Evolutionary conservation across 2,888 invertebrate genomes (phyloP), one percentile per base, ranked within the genome.

Genomic region (Xestia c-nigrum): DNA sequence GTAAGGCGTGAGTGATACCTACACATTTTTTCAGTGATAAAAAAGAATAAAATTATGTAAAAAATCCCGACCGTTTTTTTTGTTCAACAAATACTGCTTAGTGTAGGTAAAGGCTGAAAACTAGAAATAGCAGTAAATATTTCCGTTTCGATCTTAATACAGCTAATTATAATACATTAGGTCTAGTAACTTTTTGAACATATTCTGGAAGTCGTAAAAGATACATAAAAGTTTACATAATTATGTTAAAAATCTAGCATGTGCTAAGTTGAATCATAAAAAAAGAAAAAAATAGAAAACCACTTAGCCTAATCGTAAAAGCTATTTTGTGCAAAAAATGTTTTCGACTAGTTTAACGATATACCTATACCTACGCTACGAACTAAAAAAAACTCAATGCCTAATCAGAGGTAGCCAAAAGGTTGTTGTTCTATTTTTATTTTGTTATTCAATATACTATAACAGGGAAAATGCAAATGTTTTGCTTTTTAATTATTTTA

Each of bases 221-320:
- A 55, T 0, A 24, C 1, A 55, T 0, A 31, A 5, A 40, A 5
- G 24, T 61, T 1, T 10, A 19, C 14, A n/a, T 52, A 46, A 55
- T 59, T 24, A 6, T n/a, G 19, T 38, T 65, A n/a, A 70, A 47
- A 46, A 6, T 5, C 47, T 38, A 14, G 55, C 78, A 50, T 64
- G 80, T 57, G 65, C 64, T 68, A 38, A 50, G 55, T 47, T 43
- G 24, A 24, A 63, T 57, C 14, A 43, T 64, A 16, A 43, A 78
- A 71, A 14, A 64, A 65, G 14, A 38, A 19, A 14, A 59, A 50
- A 79, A 70, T 47, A 38, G 0, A 43, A 73, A 76, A 78, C 78
- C 61, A 59, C 78, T 83, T 68, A 66, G 57, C n/a, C 38, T 31
- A 55, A 46, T 80, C 74, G 19, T 77, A 76, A 72, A 85, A 74